Percentiles rank a stretch among this genome's conserved stretches.
phyloP scores from a whole-genome alignment of 2,797 vertebrate species.

The Sebastolobus altivelis region DNA sequence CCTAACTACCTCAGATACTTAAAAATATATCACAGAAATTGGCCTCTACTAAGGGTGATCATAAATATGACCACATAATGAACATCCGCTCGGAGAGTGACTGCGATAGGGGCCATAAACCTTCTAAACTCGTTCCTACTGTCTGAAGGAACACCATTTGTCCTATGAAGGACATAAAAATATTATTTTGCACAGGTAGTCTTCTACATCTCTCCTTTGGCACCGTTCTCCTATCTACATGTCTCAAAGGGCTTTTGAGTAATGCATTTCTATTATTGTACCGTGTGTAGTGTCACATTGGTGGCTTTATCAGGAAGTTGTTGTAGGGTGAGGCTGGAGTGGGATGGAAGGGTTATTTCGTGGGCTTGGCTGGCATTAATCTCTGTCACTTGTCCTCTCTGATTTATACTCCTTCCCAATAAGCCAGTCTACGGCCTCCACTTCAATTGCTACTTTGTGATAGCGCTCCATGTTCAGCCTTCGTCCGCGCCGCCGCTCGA shows the following conservation, averaged over 20 bases:
- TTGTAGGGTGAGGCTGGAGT: constrained; percentile 78
- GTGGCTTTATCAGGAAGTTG: constrained; percentile 85
- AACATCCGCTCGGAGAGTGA: constrained; percentile 76
- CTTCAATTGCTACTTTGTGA: constrained; percentile 82
- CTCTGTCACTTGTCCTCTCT: constrained; percentile 88
- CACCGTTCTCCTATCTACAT: constrained; percentile 73
- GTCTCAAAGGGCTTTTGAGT: constrained; percentile 81
- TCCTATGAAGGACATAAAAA: constrained; percentile 75
- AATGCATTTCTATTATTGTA: constrained; percentile 86
- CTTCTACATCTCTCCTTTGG: constrained; percentile 71
- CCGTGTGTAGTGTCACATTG: constrained; percentile 80
- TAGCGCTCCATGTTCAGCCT: constrained; percentile 81
- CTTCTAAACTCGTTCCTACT: constrained; percentile 62
- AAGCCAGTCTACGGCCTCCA: constrained; percentile 75
- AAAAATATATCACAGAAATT: constrained; percentile 73
- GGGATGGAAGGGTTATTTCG: constrained; percentile 83
- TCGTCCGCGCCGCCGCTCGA: constrained; percentile 84
- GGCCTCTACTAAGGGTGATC: constrained; percentile 59
- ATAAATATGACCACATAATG: constrained; percentile 77
- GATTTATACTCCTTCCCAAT: constrained; percentile 87
- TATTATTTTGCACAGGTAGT: constrained; percentile 78
- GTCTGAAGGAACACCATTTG: constrained; percentile 68
- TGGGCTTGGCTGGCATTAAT: constrained; percentile 82
- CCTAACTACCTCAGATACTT: constrained; percentile 63
- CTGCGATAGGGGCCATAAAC: constrained; percentile 77